Evolutionary conservation across 2,888 invertebrate species (phyloP).

Genomic region (Papilio elwesi): DNA sequence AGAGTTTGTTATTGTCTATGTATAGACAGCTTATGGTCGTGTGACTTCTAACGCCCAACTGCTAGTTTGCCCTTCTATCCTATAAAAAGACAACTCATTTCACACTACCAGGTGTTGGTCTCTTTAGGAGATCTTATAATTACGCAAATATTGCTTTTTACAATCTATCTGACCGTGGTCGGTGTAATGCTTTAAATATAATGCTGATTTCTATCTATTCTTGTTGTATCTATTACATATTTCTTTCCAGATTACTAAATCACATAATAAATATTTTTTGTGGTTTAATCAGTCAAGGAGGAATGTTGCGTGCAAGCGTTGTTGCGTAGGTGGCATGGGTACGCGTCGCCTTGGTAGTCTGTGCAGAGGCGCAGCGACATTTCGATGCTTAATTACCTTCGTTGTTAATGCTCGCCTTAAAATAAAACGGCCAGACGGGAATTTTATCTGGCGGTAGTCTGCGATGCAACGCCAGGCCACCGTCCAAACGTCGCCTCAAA

Average conservation of each 20-base stretch:
- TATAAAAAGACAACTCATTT: too few relatives aligned
- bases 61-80: too few relatives aligned
- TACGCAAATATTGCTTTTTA: too few relatives aligned
- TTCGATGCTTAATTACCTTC: conserved; percentile 76
- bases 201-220: too few relatives aligned
- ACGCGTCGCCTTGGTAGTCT: conserved; percentile 63
- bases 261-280: neutral
- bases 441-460: conserved; percentile 61
- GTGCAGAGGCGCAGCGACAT: conserved; percentile 62
- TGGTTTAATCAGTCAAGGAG: conserved; percentile 2
- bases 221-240: too few relatives aligned
- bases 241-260: neutral
- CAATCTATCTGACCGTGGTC: too few relatives aligned
- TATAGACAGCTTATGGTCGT: too few relatives aligned
- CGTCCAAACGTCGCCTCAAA: conserved; percentile 49
- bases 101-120: too few relatives aligned
- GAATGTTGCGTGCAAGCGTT: conserved; percentile 48
- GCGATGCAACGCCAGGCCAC: conserved; percentile 46
- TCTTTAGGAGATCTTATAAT: too few relatives aligned
- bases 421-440: conserved; percentile 67
- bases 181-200: too few relatives aligned
- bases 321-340: conserved; percentile 55
- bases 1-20: too few relatives aligned
- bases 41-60: too few relatives aligned
- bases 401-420: conserved; percentile 67